phyloP scores from a whole-genome alignment of 2,797 vertebrate genomes.

The Mus minutoides region DNA sequence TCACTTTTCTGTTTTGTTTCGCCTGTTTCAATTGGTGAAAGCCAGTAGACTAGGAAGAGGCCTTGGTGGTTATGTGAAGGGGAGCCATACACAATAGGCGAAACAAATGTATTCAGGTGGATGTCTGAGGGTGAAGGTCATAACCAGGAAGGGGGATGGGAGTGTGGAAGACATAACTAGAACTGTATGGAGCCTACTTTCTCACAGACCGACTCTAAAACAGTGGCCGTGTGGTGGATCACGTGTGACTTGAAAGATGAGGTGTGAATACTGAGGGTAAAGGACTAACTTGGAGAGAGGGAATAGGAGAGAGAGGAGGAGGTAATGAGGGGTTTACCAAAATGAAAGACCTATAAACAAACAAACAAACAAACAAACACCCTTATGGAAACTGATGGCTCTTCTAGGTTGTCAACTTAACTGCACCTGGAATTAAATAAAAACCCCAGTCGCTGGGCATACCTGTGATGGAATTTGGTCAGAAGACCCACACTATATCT shows the following conservation, averaged over 20 bases:
- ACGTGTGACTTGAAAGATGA: not conserved
- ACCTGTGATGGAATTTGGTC: not conserved
- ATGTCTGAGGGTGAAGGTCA: not conserved
- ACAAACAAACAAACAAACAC: not conserved
- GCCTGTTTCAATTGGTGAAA: not conserved
- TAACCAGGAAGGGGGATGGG: not conserved
- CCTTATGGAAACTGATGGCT: not conserved
- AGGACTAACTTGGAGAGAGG: not conserved
- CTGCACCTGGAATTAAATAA: not conserved
- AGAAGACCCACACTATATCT: not conserved
- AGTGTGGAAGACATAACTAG: not conserved
- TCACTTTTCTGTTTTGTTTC: not conserved
- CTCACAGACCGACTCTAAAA: not conserved
- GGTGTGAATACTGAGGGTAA: not conserved
- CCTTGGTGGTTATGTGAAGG: not conserved
- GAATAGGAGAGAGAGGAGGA: not conserved
- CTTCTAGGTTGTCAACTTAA: not conserved
- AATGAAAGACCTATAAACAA: not conserved
- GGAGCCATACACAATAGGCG: too few relatives aligned
- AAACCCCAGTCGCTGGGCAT: not conserved
- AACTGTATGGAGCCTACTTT: not conserved
- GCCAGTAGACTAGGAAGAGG: not conserved
- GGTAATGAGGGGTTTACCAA: too few relatives aligned
- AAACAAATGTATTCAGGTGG: not conserved
- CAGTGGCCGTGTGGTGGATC: not conserved